Conservation (phyloP, 2,888 invertebrate genomes). For the Mythimna lalbum region DNA sequence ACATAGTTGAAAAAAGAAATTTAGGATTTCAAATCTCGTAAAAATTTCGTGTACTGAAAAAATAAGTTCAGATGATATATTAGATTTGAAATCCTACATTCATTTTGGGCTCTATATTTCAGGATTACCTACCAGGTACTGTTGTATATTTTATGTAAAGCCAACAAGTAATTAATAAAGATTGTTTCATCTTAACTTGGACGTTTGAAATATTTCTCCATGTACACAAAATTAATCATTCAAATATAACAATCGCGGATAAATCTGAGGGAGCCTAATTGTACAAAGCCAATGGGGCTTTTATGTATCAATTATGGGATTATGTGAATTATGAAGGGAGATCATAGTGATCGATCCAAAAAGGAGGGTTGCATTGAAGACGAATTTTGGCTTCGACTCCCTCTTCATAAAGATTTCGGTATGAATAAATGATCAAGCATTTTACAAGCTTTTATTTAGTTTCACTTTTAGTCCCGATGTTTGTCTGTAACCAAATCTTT, state of each 20-base stretch:
- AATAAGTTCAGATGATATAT: no score
- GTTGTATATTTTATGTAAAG: conserved; percentile 34
- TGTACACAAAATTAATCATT: conserved; percentile 80
- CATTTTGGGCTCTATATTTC: conserved; percentile 16
- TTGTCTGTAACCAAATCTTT: no score
- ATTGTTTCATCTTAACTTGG: conserved; percentile 49
- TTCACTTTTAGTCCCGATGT: no score
- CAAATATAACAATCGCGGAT: conserved; percentile 84
- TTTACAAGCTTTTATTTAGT: no score
- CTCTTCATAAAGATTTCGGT: conserved; percentile 23
- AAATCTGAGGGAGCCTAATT: conserved; percentile 83
- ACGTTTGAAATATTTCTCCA: conserved; percentile 62
- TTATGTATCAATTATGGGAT: conserved; percentile 87
- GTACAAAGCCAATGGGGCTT: conserved; percentile 81
- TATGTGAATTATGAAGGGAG: conserved; percentile 84
- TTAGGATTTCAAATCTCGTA: no score
- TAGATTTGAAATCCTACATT: background rate
- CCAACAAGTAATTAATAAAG: conserved; percentile 54
- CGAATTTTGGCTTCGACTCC: conserved; percentile 59
- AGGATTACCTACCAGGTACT: conserved; percentile 17
- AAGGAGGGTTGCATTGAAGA: conserved; percentile 72
- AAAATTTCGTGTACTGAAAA: no score
- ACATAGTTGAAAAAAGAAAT: background rate
- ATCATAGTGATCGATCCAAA: conserved; percentile 82
- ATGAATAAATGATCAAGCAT: conserved; percentile 45